A percentile compares a stretch with the other conserved stretches of the same genome.
These are phyloP conservation scores for Hyalella azteca DNA, from an alignment of 2,888 invertebrate genomes.

Conservation along the genomic window DNA sequence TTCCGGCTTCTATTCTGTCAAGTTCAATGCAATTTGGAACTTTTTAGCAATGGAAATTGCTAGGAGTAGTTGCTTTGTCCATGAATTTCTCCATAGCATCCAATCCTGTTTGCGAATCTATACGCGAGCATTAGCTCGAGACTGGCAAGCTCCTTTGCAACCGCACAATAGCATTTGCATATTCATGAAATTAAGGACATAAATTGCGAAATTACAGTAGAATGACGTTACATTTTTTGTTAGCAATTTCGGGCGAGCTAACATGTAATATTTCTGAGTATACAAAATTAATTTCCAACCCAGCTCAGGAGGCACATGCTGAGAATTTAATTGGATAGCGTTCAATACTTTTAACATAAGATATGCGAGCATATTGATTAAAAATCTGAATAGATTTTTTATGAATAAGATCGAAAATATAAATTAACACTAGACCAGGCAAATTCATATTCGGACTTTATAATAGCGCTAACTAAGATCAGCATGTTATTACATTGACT, in stretches of 20 bases:
- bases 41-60: neutral
- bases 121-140: neutral
- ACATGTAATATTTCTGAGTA: conserved; percentile 25
- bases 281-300: conserved; percentile 21
- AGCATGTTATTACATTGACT: no score
- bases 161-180: conserved; percentile 36
- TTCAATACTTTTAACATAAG: neutral
- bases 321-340: neutral
- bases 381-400: neutral
- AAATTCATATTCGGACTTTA: no score
- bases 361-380: neutral
- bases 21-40: neutral
- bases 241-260: conserved; percentile 34
- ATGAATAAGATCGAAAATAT: no score
- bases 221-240: conserved; percentile 30
- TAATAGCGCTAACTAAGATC: no score
- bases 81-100: conserved; percentile 8
- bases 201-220: conserved; percentile 35
- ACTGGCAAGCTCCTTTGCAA: conserved; percentile 21
- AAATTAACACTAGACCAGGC: no score
- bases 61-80: neutral
- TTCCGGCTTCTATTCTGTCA: neutral
- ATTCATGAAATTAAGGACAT: conserved; percentile 36
- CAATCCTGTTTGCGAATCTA: conserved; percentile 30
- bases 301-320: neutral